Base-by-base conservation (phyloP, 2,888 invertebrate genomes). In the Ischnura elegans region DNA sequence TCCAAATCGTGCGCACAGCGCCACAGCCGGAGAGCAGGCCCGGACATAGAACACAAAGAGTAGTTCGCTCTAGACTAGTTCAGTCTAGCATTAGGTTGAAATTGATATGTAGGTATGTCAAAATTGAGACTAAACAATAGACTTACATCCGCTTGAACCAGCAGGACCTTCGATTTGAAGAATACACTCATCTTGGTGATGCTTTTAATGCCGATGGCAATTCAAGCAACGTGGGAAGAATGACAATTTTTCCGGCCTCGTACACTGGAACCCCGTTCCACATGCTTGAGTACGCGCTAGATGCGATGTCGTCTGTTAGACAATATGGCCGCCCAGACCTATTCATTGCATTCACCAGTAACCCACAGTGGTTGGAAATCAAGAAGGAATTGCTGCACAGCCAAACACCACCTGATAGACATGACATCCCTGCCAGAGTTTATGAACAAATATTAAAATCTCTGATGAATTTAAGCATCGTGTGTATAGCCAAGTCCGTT, bases 81-180 rank as follows among this genome's bases (percentile, higher is more conserved):
- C n/a, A n/a, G n/a, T n/a, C 4, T 84, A 94, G 45, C 95, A 95
- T 93, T 95, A 95, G 94, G 95, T 94, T 93, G 93, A 94, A 29
- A 95, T 95, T 10, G 95, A 95, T 93, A 94, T 94, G 94, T 93
- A 94, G 94, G 94, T 95, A 95, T 93, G 95, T 95, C 1, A 95
- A 95, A 94, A 95, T 95, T 25, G 95, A 95, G 94, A 95, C 94
- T n/a, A 95, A 95, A 93, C 94, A 95, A 16, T 94, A 96, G 45
- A 87, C 94, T 6, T 96, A 94, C 93, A 94, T 95, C 25, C 94
- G 95, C 8, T 94, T 94, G 25, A 95, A 96, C 93, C 95, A 96
- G 94, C 93, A 84, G 25, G 94, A 95, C 86, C 94, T 95, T 93
- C 66, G 94, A 94, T 93, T 95, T 90, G 94, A 95, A 93, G 94